These are phyloP conservation scores for Cyphomyrus plagiostoma DNA, from an alignment of 2,113 vertebrate genomes.

Conservation along the genomic window DNA sequence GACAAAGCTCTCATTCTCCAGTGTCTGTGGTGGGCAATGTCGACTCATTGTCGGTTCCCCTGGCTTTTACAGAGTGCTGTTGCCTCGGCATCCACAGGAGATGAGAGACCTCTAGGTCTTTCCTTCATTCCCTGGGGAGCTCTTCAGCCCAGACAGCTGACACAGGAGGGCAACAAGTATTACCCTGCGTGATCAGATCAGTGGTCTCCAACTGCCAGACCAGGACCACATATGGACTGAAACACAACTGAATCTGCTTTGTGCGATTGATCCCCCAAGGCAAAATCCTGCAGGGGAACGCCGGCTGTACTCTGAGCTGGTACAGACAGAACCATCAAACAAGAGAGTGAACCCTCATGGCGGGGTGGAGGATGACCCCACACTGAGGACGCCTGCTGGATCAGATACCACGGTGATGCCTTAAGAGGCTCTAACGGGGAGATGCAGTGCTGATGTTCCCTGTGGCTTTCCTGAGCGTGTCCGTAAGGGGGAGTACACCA, in stretches of 20 bases:
- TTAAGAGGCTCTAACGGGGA: background rate
- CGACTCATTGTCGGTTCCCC: background rate
- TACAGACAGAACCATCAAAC: background rate
- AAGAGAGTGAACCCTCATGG: background rate
- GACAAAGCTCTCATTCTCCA: background rate
- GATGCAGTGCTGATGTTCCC: slow-evolving; percentile 29
- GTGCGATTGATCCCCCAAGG: background rate
- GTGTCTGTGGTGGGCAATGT: background rate
- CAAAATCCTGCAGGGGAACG: background rate
- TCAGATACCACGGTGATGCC: background rate
- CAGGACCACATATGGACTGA: background rate
- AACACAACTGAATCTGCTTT: background rate
- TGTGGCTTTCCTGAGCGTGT: slow-evolving; percentile 17
- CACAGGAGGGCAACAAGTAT: background rate
- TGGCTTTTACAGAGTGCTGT: background rate
- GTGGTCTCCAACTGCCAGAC: background rate
- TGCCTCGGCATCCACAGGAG: background rate
- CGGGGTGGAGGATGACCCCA: background rate
- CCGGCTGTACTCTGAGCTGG: background rate
- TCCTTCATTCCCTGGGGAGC: background rate
- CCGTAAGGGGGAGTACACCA: slow-evolving; percentile 28
- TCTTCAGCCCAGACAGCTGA: background rate
- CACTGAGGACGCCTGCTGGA: background rate
- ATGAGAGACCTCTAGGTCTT: background rate
- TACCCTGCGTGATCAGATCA: background rate